phyloP scores from a whole-genome alignment of 2,113 vertebrate species.

The Oncorhynchus masou region DNA sequence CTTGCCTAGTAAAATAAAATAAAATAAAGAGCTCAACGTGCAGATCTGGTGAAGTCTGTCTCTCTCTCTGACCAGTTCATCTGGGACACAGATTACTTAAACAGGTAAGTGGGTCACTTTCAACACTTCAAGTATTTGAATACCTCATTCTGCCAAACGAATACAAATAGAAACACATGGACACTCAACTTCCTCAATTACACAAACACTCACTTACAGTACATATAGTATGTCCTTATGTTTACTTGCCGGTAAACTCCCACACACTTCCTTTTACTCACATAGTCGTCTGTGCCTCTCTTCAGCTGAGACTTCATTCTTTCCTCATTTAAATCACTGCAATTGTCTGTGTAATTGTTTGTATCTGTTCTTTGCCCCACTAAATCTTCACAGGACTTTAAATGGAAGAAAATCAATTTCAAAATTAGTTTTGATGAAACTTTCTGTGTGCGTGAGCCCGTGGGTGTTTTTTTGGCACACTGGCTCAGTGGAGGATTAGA shows the following conservation, averaged over 20 bases:
- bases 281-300: no score
- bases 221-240: no score
- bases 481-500: neutral
- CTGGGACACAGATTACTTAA: slow-evolving; percentile 48
- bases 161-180: slow-evolving; percentile 26
- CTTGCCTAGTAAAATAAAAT: no score
- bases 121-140: slow-evolving; percentile 37
- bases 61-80: neutral
- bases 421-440: neutral
- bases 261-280: no score
- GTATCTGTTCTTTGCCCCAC: neutral
- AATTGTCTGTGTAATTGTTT: neutral
- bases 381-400: neutral
- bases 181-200: no score
- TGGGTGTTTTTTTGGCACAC: neutral
- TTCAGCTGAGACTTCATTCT: neutral
- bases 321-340: neutral
- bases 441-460: neutral
- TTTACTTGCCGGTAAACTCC: no score
- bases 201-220: no score
- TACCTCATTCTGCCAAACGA: slow-evolving; percentile 31
- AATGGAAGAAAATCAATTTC: neutral
- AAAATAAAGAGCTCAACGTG: no score
- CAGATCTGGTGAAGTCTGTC: no score
- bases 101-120: slow-evolving; percentile 68